These are phyloP conservation scores for Sepiola atlantica DNA, from an alignment of 2,888 invertebrate genomes.

Conservation along the genomic window DNA sequence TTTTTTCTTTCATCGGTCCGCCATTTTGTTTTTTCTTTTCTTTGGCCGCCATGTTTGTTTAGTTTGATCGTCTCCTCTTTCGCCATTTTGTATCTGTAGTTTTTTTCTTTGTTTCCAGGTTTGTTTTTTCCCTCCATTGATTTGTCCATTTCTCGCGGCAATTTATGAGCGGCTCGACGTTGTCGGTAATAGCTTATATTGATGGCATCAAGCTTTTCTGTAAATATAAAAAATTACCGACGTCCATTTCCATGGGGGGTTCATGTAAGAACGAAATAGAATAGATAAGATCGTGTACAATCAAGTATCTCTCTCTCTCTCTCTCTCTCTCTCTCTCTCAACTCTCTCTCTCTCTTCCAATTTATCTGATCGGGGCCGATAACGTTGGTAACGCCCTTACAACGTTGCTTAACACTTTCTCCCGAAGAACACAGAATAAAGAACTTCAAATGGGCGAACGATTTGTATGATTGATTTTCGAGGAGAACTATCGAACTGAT, in stretches of 20 bases:
- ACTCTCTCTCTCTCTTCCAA: not conserved
- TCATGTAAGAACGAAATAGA: not conserved
- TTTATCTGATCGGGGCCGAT: not conserved
- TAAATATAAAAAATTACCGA: not conserved
- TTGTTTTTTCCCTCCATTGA: not conserved
- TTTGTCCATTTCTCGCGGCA: not conserved
- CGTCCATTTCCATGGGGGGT: not conserved
- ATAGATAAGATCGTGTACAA: not conserved
- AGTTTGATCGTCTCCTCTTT: not conserved
- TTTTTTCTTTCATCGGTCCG: not conserved
- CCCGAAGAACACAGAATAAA: not conserved
- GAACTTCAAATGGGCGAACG: not conserved
- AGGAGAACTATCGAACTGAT: not conserved
- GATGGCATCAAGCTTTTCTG: not conserved
- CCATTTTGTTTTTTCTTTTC: not conserved
- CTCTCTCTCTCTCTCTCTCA: not conserved
- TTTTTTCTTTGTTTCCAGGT: not conserved
- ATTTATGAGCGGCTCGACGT: not conserved
- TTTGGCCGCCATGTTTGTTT: not conserved
- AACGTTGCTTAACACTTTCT: not conserved
- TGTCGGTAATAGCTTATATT: not conserved
- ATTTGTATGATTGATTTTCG: not conserved
- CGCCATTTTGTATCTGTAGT: not conserved
- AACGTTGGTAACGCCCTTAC: not conserved
- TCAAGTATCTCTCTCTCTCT: too few relatives aligned